Base-by-base conservation (phyloP, 2,113 vertebrate genomes). In the Ameiurus melas region DNA sequence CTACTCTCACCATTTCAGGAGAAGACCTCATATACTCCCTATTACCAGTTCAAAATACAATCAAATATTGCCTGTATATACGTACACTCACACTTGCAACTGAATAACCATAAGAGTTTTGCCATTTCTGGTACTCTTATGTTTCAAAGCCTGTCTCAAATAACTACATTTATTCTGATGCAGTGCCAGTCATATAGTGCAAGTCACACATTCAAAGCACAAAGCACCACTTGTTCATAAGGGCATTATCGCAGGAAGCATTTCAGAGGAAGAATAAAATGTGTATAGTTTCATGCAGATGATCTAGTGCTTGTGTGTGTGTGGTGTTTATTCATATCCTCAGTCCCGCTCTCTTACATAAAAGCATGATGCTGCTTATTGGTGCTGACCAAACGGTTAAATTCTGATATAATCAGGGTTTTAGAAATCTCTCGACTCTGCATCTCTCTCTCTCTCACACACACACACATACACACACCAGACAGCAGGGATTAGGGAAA, bases 311-410 rank as follows among this genome's bases (percentile, higher is more conserved):
- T 39, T 75, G 80, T 20, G 27, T 66, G 58, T 83, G 58, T 80
- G 73, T 55, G 2, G 19, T 60, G 19, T 43, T n/a, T 51, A 62
- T 47, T 57, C 4, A 55, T 85, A 33, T 75, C 79, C 71, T 84
- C 51, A 53, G 51, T 19, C 30, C 70, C 14, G 30, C 71, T 88
- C 80, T 57, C 85, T 89, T 86, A 80, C 85, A 84, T 86, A 84
- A 89, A 64, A 86, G 84, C 71, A 73, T 43, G 30, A 89, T 84
- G 70, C 79, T 16, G 60, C 39, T 90, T 84, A 80, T 86, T 71
- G 1, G 27, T 36, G 51, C 58, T 60, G 68, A 82, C 33, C 70
- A 57, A 64, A 22, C 8, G 25, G 85, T 36, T 33, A 80, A 73
- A 89, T 73, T 58, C 62, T 73, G 62, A 84, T 89, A 75, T 85